These are phyloP conservation scores for Centropus unirufus DNA, from an alignment of 2,113 vertebrate species.

Conservation along the genomic window DNA sequence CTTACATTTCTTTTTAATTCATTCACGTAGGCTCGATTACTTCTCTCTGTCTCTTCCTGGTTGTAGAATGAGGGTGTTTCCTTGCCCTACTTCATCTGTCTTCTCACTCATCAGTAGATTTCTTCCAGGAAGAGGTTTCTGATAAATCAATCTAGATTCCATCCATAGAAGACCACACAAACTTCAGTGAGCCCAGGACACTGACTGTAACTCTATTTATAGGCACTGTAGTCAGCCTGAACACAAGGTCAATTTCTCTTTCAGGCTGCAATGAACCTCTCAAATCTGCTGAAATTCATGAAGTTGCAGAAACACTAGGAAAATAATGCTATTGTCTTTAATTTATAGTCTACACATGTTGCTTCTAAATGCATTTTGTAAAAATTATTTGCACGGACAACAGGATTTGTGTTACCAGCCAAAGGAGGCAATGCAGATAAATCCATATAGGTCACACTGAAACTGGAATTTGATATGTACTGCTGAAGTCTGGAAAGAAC, in stretches of 20 bases:
- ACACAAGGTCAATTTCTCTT: slow-evolving; percentile 42
- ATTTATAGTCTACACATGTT: neutral
- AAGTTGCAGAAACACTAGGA: neutral
- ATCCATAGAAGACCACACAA: neutral
- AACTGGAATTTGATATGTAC: neutral
- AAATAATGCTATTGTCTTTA: neutral
- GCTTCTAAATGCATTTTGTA: neutral
- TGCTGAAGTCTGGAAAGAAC: neutral
- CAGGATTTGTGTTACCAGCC: neutral
- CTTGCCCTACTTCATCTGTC: neutral
- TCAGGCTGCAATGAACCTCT: neutral
- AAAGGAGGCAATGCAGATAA: slow-evolving; percentile 15
- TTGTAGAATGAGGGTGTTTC: neutral
- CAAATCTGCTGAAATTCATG: neutral
- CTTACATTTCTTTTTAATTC: neutral
- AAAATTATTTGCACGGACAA: neutral
- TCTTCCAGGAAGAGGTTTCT: slow-evolving; percentile 13
- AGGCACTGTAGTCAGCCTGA: slow-evolving; percentile 34
- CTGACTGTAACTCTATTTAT: slow-evolving; percentile 39
- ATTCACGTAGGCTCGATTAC: neutral
- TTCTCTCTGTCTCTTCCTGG: neutral
- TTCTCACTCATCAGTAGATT: neutral
- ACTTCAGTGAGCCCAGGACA: neutral
- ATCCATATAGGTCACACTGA: neutral
- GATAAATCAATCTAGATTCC: neutral